Evolutionary conservation across 2,888 invertebrate genomes (phyloP).

Genomic region (Drosophila conformis): DNA sequence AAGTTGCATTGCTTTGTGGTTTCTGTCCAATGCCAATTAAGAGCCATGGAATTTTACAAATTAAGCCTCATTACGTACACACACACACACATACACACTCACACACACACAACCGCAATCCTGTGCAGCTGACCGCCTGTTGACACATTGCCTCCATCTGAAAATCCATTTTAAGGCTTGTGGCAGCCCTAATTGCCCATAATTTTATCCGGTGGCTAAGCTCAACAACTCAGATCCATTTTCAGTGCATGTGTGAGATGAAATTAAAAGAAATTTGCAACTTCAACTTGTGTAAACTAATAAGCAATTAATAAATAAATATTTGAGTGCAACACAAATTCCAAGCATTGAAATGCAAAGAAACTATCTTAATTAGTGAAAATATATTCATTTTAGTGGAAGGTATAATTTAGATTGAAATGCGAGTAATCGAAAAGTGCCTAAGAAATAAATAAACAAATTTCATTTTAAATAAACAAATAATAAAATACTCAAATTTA

Average conservation of each 20-base stretch:
- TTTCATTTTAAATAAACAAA: neutral
- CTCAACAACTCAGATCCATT: constrained; percentile 14
- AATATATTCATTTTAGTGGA: neutral
- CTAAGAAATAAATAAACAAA: neutral
- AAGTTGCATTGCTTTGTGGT: constrained; percentile 63
- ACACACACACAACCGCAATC: constrained; percentile 59
- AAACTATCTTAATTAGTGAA: neutral
- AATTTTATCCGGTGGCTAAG: constrained; percentile 53
- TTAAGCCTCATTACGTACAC: constrained; percentile 71
- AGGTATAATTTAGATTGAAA: neutral
- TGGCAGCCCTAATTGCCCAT: constrained; percentile 72
- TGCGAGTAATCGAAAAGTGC: neutral
- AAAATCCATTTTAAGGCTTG: constrained; percentile 68
- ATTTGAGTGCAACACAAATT: neutral
- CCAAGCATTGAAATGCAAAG: neutral
- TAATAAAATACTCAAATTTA: too few relatives aligned
- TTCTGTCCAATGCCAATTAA: constrained; percentile 70
- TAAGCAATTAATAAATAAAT: constrained; percentile 16
- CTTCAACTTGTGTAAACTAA: constrained; percentile 10
- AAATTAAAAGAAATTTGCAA: constrained; percentile 25
- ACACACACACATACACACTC: constrained; percentile 19
- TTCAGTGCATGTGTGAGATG: constrained; percentile 15
- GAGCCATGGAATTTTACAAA: constrained; percentile 75
- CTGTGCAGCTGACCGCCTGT: constrained; percentile 62
- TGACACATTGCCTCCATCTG: constrained; percentile 70